Base-by-base conservation (phyloP, 2,888 invertebrate species). In the Watsonalla binaria region DNA sequence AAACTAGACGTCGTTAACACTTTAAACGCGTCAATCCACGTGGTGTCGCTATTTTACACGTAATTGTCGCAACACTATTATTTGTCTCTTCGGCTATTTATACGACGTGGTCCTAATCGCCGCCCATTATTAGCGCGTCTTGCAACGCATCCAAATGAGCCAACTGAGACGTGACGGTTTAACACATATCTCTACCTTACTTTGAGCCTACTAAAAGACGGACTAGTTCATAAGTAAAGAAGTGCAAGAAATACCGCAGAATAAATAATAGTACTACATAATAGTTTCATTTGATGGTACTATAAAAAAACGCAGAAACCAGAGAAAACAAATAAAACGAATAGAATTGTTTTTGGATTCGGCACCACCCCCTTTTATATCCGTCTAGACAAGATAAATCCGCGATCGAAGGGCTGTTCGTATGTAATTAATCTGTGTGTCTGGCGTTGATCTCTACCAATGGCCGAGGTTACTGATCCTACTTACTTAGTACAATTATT, bases 81-180 rank as follows among this genome's bases (percentile, higher is more conserved):
- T 72, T 72, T 58, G 62, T 71, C 67, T 73, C 68, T 59, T 60
- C 55, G 55, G 65, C 72, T 78, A 79, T 80, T 80, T 76, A 78
- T 76, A 77, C 68, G 62, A 53, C 61, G 65, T 63, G 68, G 69
- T 67, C 66, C 72, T 81, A 79, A 81, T 80, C 72, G 72, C 59
- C 56, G 65, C 61, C 70, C 66, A 78, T 78, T 78, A 78, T 59
- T 55, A 68, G 60, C 66, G 66, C 65, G 62, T 66, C 72, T 72
- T 66, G 66, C 70, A 66, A 69, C 57, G 77, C 76, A 79, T 80
- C 68, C 66, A 74, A 78, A 79, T 78, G 72, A 76, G 70, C 60
- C 58, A 66, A 57, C 66, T 11, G 24, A 24, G 24, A 2, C 24
- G 24, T 24, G 11, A 42, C 11, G 1, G 37, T 37, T 37, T 2